These are phyloP conservation scores for Apocheima hispidaria DNA, from an alignment of 2,888 invertebrate species.

Conservation along the genomic window DNA sequence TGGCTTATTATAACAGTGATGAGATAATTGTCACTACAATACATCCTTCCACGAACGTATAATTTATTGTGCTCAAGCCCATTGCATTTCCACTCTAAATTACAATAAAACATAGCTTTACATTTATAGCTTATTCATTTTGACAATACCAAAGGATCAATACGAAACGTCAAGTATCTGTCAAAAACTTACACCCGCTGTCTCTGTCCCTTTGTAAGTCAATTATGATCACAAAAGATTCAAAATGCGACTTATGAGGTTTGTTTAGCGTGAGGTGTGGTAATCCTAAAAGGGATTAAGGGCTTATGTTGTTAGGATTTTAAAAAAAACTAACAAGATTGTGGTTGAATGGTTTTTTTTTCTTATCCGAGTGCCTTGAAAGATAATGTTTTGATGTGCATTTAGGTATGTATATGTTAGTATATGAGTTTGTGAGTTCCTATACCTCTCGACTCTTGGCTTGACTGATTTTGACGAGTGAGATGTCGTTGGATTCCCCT, in stretches of 20 bases:
- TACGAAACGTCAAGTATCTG: constrained; percentile 39
- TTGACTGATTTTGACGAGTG: too few relatives aligned
- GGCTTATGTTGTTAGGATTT: constrained; percentile 44
- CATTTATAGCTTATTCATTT: constrained; percentile 6
- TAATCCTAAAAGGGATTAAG: constrained; percentile 58
- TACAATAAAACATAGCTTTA: constrained; percentile 39
- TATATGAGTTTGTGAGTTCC: too few relatives aligned
- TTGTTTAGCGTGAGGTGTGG: constrained; percentile 64
- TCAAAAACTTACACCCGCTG: constrained; percentile 61
- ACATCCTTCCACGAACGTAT: constrained; percentile 32
- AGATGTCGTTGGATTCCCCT: too few relatives aligned
- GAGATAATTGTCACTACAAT: constrained; percentile 9
- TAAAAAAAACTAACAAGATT: neutral
- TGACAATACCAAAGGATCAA: constrained; percentile 31
- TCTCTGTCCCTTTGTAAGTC: constrained; percentile 56
- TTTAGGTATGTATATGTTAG: too few relatives aligned
- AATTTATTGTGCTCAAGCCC: constrained; percentile 38
- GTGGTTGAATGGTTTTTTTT: too few relatives aligned
- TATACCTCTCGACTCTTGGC: too few relatives aligned
- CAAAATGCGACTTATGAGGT: constrained; percentile 55
- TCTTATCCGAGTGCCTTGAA: too few relatives aligned
- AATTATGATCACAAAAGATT: constrained; percentile 68
- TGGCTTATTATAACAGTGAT: neutral
- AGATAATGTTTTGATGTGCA: too few relatives aligned
- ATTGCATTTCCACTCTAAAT: constrained; percentile 31